Conservation (phyloP, 2,888 invertebrate species). For the Callosobruchus maculatus region DNA sequence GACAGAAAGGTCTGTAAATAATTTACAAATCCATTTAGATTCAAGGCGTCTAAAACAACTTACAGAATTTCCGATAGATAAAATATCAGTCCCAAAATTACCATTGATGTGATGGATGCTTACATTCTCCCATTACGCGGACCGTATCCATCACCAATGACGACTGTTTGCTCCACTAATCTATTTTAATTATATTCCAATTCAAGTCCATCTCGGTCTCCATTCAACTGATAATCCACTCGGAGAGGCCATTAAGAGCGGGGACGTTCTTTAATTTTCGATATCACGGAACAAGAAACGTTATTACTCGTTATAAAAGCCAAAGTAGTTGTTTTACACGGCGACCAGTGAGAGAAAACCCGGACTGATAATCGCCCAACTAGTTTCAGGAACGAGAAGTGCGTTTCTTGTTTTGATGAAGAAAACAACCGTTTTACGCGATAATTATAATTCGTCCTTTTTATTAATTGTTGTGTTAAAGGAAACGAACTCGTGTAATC, state of each 20-base stretch:
- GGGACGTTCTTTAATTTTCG: not conserved
- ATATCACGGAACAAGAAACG: not conserved
- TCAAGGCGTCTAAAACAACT: not conserved
- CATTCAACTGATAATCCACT: not conserved
- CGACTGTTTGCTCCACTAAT: conserved; percentile 5
- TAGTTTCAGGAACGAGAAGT: not conserved
- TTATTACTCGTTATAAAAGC: not conserved
- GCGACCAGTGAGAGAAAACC: not conserved
- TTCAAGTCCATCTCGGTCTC: conserved; percentile 14
- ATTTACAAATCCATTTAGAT: no score
- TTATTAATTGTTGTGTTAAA: not conserved
- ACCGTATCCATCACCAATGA: not conserved
- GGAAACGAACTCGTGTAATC: not conserved
- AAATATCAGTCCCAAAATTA: not conserved
- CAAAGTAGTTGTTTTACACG: not conserved
- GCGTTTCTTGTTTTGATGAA: not conserved
- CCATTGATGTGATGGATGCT: not conserved
- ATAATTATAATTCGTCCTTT: not conserved
- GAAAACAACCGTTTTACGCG: not conserved
- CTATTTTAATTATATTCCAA: conserved; percentile 28
- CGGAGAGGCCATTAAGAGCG: not conserved
- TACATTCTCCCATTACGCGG: not conserved
- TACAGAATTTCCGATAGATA: not conserved
- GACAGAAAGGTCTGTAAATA: no score
- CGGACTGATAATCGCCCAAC: not conserved